Base-by-base conservation (phyloP, 2,888 invertebrate species). In the Acleris holmiana region DNA sequence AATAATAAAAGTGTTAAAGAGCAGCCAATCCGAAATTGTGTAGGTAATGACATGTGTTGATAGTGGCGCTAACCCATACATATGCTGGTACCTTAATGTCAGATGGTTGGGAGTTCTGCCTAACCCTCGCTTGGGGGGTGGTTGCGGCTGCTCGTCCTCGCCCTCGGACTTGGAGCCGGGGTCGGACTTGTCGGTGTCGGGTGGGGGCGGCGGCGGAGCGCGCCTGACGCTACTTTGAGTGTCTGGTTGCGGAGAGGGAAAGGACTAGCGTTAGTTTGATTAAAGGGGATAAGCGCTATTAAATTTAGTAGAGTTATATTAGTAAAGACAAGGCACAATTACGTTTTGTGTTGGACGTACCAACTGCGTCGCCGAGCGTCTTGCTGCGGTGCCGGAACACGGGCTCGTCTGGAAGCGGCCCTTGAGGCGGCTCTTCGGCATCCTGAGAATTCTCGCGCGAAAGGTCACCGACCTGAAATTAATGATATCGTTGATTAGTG, bases 21-120 rank as follows among this genome's bases (percentile, higher is more conserved):
- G 72, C 69, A 67, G 74, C 75, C 75, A 76, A 78, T 76, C 64
- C 67, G 67, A 72, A 69, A 64, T 58, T 67, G 73, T 77, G 74
- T 75, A 72, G 73, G 72, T 71, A 70, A 79, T 78, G 81, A 76
- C 77, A 72, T 75, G 78, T 77, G 77, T 80, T 75, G 73, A 71
- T 69, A 71, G 71, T 70, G 69, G 64, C 69, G 66, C 70, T 72
- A 73, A 82, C 86, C 87, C 87, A 87, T 88, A 88, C 86, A 86
- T 88, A 86, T 86, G 85, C 83, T 78, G 76, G 78, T 85, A 96
- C 96, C 96, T 96, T 88, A 97, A 93, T 70, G 97, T 97, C 89
- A 98, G 94, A 93, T 98, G 98, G 94, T 98, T 98, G 82, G 98
- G 98, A 78, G 98, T 98, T 83, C 96, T 94, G 78, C 98, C 98